Evolutionary conservation across 2,888 invertebrate genomes (phyloP), one percentile per base, ranked within the genome.

Genomic region (Busseola fusca): DNA sequence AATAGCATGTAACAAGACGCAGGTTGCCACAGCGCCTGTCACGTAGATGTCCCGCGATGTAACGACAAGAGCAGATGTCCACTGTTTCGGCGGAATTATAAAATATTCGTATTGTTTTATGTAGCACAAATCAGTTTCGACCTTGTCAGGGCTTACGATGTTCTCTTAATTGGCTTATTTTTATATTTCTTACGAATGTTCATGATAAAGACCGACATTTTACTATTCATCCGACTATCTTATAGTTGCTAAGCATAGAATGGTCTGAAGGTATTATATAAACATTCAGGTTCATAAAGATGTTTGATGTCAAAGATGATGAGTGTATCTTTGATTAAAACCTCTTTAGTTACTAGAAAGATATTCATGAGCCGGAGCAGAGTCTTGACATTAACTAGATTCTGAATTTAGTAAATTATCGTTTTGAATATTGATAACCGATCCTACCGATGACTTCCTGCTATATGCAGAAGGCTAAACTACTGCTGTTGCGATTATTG

Each of bases 41-140:
- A 87, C 87, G 83, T 85, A 91, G 91, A 92, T 92, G 92, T 91
- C 85, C 84, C 86, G 85, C 86, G 85, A 91, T 91, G 91, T 93
- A 92, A 92, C 92, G 92, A 93, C 91, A 91, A 76, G 89, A 90
- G 87, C 94, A 94, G 92, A 94, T 94, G 94, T 92, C 83, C 80
- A 81, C 81, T 59, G 78, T 84, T 91, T 93, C 91, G 86, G 84
- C 84, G 91, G 92, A 92, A 89, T 87, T 80, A 82, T 80, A 72
- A 76, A 78, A 83, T 86, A 83, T 87, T 79, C 80, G 81, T 88
- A 91, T 92, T 92, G 91, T 93, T 91, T 90, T 86, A 79, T 64
- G 74, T 78, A 80, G 83, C 83, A 88, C 86, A 88, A 87, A 85
- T 84, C 76, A 87, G 84, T 86, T 85, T 69, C 85, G 90, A 90